Evolutionary conservation across 2,797 vertebrate species (phyloP).

Genomic region (Eupleurogrammus muticus): DNA sequence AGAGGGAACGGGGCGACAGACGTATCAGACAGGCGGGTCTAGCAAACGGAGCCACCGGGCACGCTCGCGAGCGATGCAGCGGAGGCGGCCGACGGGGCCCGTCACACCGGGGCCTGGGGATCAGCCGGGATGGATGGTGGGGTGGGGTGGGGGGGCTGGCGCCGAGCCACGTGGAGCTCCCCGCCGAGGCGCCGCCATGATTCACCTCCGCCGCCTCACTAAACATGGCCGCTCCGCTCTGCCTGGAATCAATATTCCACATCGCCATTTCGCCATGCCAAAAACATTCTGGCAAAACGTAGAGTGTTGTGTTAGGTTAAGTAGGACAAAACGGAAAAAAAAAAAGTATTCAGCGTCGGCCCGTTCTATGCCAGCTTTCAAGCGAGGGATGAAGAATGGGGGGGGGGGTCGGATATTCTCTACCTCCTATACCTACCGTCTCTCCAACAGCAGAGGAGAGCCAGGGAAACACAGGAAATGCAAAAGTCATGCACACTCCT

Average conservation of each 20-base stretch:
- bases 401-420: slow-evolving; percentile 11
- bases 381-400: too few relatives aligned
- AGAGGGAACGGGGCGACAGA: slow-evolving; percentile 38
- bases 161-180: slow-evolving; percentile 59
- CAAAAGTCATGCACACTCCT: background rate
- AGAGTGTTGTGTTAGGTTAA: slow-evolving; percentile 56
- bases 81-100: slow-evolving; percentile 41
- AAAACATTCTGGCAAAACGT: slow-evolving; percentile 64
- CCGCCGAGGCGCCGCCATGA: slow-evolving; percentile 58
- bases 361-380: slow-evolving; percentile 29
- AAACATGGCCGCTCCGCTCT: slow-evolving; percentile 47
- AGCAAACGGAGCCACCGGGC: slow-evolving; percentile 38
- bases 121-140: slow-evolving; percentile 55
- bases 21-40: slow-evolving; percentile 34
- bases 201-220: slow-evolving; percentile 62
- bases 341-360: slow-evolving; percentile 40
- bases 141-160: too few relatives aligned
- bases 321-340: slow-evolving; percentile 57
- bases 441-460: slow-evolving; percentile 1
- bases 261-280: slow-evolving; percentile 55
- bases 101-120: slow-evolving; percentile 42
- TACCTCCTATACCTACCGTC: background rate
- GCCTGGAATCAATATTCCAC: slow-evolving; percentile 60
- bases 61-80: slow-evolving; percentile 44
- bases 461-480: background rate